A percentile compares a stretch with the other conserved stretches of the same genome.
These are phyloP conservation scores for Sceloporus undulatus DNA, from an alignment of 2,113 vertebrate genomes.

Conservation along the genomic window DNA sequence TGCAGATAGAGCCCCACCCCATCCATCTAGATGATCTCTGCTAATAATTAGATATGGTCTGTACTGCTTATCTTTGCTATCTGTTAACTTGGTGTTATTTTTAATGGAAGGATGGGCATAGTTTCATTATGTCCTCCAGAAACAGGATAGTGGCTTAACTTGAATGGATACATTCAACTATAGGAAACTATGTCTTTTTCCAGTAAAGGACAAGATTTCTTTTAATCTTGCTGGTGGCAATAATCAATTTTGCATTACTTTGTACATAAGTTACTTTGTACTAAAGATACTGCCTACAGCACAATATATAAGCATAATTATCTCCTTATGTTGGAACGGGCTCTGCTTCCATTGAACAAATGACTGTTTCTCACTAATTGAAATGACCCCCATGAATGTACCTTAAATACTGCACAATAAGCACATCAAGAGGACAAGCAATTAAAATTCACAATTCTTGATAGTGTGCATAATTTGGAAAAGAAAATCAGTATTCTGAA, in stretches of 20 bases:
- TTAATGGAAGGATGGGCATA: background rate
- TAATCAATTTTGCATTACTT: constrained; percentile 24
- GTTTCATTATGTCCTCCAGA: background rate
- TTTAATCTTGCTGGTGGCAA: background rate
- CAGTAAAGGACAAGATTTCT: background rate
- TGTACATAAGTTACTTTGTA: constrained; percentile 7
- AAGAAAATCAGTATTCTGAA: constrained; percentile 23
- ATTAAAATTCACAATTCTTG: background rate
- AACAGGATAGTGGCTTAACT: background rate
- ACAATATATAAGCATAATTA: background rate
- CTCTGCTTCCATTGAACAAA: constrained; percentile 4
- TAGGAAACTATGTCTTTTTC: background rate
- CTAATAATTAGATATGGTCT: too few relatives aligned
- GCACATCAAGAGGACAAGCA: constrained; percentile 2
- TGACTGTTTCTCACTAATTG: constrained; percentile 6
- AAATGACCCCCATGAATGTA: constrained; percentile 14
- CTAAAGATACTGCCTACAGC: constrained; percentile 10
- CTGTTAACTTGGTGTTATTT: background rate
- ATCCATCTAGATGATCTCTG: too few relatives aligned
- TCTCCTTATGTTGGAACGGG: background rate
- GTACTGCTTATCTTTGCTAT: background rate
- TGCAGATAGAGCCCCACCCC: too few relatives aligned
- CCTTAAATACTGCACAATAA: constrained; percentile 24
- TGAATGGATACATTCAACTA: background rate
- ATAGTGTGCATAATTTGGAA: background rate